phyloP scores from a whole-genome alignment of 2,888 invertebrate genomes.

The Drosophila paranaensis region DNA sequence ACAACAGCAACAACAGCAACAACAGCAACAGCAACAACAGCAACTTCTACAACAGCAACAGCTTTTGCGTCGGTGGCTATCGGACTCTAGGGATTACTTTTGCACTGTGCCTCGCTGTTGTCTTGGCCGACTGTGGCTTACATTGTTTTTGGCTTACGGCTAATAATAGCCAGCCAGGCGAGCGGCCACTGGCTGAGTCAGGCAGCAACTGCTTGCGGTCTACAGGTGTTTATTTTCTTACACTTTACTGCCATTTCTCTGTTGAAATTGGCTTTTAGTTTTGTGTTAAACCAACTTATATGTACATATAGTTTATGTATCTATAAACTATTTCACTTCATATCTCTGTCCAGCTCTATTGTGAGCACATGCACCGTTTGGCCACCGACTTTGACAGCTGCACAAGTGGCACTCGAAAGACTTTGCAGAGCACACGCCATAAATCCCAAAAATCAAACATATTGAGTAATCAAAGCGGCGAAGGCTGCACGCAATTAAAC shows the following conservation, averaged over 20 bases:
- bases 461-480: constrained; percentile 82
- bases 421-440: constrained; percentile 43
- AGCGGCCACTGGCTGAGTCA: constrained; percentile 27
- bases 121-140: constrained; percentile 39
- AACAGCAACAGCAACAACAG: constrained; percentile 33
- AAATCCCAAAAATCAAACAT: constrained; percentile 82
- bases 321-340: neutral
- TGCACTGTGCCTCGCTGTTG: constrained; percentile 25
- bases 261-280: constrained; percentile 58
- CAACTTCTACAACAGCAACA: constrained; percentile 16
- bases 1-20: neutral
- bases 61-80: constrained; percentile 73
- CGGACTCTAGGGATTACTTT: constrained; percentile 68
- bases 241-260: constrained; percentile 55
- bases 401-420: constrained; percentile 60
- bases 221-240: constrained; percentile 64
- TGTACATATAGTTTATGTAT: neutral
- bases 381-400: constrained; percentile 59
- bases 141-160: constrained; percentile 63
- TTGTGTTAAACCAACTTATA: neutral
- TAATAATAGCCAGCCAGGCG: constrained; percentile 54
- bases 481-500: constrained; percentile 40
- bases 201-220: constrained; percentile 31
- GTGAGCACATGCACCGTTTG: constrained; percentile 46
- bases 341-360: constrained; percentile 21